Evolutionary conservation across 37 sponge, comb jelly and placozoan genomes (phyloP).

Genomic region (Aplysina aerophoba): DNA sequence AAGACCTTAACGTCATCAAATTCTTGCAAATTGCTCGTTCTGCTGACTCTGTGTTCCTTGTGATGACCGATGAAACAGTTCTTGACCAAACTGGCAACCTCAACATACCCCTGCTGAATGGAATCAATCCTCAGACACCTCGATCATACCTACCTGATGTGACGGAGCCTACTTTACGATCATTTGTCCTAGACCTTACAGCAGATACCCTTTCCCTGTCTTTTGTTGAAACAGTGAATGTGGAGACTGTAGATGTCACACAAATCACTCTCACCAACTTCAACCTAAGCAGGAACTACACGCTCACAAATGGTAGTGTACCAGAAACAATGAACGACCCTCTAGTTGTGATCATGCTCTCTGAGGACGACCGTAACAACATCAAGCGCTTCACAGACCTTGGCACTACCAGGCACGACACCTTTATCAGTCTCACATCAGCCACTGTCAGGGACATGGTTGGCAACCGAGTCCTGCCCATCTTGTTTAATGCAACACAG

Average conservation of each 20-base stretch:
- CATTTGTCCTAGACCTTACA: constrained; percentile 79
- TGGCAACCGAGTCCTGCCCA: constrained; percentile 30
- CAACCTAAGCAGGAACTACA: constrained; percentile 33
- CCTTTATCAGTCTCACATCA: constrained; percentile 55
- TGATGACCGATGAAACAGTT: constrained; percentile 61
- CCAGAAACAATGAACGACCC: constrained; percentile 51
- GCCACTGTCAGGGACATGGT: constrained; percentile 71
- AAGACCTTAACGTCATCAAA: constrained; percentile 81
- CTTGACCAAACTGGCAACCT: constrained; percentile 78
- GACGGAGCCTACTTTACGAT: constrained; percentile 57
- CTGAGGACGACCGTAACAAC: constrained; percentile 79
- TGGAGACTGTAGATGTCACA: constrained; percentile 64
- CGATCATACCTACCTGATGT: constrained; percentile 53
- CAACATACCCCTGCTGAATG: constrained; percentile 59
- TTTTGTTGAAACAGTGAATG: constrained; percentile 84
- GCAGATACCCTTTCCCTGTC: constrained; percentile 66
- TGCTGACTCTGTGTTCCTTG: constrained; percentile 44
- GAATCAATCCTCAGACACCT: constrained; percentile 51
- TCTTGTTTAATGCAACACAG: constrained; percentile 4
- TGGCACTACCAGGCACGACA: constrained; percentile 60
- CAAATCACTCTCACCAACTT: constrained; percentile 57
- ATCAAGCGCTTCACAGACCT: constrained; percentile 78
- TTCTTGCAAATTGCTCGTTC: constrained; percentile 69
- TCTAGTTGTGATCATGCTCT: constrained; percentile 57
- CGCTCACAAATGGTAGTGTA: constrained; percentile 60